A percentile compares a stretch with the other conserved stretches of the same genome.
phyloP scores from a whole-genome alignment of 2,888 invertebrate species.

The Agrilus mali region DNA sequence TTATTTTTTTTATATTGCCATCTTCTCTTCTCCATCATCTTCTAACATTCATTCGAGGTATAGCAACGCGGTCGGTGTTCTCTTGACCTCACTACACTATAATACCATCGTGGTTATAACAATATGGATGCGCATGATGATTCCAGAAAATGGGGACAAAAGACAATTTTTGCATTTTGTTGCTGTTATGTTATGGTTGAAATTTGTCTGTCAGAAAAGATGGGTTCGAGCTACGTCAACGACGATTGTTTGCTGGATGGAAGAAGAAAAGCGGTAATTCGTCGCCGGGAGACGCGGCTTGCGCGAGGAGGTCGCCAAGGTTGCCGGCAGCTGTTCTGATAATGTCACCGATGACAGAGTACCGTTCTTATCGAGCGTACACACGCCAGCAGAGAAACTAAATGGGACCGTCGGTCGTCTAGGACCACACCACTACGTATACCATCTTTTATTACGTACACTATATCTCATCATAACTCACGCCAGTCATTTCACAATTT shows the following conservation, averaged over 20 bases:
- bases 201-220: too few relatives aligned
- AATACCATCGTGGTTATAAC: too few relatives aligned
- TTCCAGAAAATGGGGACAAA: too few relatives aligned
- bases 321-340: constrained; percentile 26
- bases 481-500: too few relatives aligned
- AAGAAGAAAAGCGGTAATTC: background rate
- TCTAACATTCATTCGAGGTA: too few relatives aligned
- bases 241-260: background rate
- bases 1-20: background rate
- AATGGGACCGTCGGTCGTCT: constrained; percentile 21
- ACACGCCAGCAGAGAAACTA: constrained; percentile 40
- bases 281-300: too few relatives aligned
- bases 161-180: too few relatives aligned
- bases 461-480: too few relatives aligned
- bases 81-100: background rate
- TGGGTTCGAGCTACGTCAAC: background rate
- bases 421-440: too few relatives aligned
- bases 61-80: background rate
- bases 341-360: constrained; percentile 44
- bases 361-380: constrained; percentile 39
- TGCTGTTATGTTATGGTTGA: too few relatives aligned
- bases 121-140: too few relatives aligned
- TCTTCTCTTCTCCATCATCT: background rate
- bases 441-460: too few relatives aligned
- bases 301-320: constrained; percentile 4